A percentile compares a stretch with the other conserved stretches of the same genome.
These are phyloP conservation scores for Enteromius unitaeniatus DNA, from an alignment of 2,797 vertebrate species.

Conservation along the genomic window DNA sequence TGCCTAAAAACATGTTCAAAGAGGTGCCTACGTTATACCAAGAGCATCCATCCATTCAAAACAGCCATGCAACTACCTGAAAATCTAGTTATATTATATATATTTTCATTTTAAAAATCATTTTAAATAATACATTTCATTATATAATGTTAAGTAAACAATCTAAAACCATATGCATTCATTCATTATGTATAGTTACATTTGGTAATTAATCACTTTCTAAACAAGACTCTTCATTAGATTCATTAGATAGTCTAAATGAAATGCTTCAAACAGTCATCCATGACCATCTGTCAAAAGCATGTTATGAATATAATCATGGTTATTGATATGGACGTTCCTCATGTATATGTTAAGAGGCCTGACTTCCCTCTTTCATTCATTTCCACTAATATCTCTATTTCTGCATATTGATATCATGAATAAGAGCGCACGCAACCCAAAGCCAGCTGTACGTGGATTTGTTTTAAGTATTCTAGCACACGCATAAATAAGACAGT, in stretches of 20 bases:
- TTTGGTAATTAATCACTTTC: not conserved
- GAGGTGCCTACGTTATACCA: not conserved
- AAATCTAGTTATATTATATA: not conserved
- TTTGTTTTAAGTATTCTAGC: conserved; percentile 50
- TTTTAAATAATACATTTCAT: not conserved
- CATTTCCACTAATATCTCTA: conserved; percentile 22
- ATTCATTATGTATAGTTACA: not conserved
- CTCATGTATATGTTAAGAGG: conserved; percentile 36
- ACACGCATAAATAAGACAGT: conserved; percentile 48
- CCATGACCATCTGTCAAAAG: conserved; percentile 51
- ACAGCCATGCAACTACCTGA: not conserved
- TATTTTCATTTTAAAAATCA: not conserved
- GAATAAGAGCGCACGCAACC: conserved; percentile 26
- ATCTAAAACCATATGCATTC: not conserved
- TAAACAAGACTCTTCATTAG: not conserved
- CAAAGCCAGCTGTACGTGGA: conserved; percentile 2
- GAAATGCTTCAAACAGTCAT: conserved; percentile 37
- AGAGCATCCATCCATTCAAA: not conserved
- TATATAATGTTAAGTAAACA: not conserved
- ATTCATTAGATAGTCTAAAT: conserved; percentile 13
- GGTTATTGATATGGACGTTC: not conserved
- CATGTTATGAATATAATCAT: conserved; percentile 43
- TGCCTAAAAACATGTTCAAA: not conserved
- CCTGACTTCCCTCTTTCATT: conserved; percentile 23
- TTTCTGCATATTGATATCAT: conserved; percentile 22